Conservation (phyloP, 2,888 invertebrate genomes). For the Xestia rhomboidea region DNA sequence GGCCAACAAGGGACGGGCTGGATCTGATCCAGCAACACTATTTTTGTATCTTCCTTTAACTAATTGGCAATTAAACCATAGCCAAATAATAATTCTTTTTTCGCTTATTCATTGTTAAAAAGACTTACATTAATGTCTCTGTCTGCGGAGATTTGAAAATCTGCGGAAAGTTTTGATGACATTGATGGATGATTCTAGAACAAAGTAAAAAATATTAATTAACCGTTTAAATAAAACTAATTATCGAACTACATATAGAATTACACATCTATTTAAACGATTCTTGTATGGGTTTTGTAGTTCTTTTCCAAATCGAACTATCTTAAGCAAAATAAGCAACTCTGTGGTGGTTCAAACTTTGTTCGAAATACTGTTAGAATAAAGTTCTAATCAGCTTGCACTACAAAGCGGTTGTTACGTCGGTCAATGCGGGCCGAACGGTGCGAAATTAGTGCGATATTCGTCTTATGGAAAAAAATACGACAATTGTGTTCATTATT, state of each 20-base stretch:
- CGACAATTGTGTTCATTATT: too few species aligned
- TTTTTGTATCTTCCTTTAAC: background rate
- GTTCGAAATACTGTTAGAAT: too few species aligned
- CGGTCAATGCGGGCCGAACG: too few species aligned
- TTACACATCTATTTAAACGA: background rate
- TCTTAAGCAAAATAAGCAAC: too few species aligned
- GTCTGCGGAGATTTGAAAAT: background rate
- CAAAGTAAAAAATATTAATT: background rate
- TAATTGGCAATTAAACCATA: background rate
- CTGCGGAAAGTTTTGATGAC: background rate
- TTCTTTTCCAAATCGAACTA: background rate
- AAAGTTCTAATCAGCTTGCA: too few species aligned
- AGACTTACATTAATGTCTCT: slow-evolving; percentile 23
- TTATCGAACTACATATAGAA: background rate
- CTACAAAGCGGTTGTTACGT: too few species aligned
- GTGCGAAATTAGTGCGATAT: too few species aligned
- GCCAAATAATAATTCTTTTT: background rate
- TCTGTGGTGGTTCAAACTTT: too few species aligned
- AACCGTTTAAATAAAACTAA: background rate
- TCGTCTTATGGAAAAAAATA: too few species aligned
- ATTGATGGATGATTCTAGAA: slow-evolving; percentile 15
- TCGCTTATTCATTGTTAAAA: background rate
- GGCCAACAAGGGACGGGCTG: background rate
- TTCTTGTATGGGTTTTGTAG: background rate
- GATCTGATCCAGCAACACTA: background rate